Base-by-base conservation (phyloP, 2,888 invertebrate genomes). In the Pecten maximus region DNA sequence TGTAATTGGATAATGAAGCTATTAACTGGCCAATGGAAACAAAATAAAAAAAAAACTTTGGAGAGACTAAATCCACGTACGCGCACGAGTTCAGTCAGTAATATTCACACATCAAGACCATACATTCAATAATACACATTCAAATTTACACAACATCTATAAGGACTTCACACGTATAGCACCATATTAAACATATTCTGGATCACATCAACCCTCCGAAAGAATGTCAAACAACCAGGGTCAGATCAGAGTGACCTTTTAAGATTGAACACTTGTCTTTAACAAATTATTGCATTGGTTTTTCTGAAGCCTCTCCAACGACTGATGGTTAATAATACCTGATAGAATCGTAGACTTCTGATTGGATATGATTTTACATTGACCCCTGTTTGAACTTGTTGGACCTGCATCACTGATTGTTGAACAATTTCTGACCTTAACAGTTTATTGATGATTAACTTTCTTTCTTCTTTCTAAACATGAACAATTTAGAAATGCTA, bases 161-260 rank as follows among this genome's bases (percentile, higher is more conserved):
- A 74, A 74, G 74, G 74, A 74, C 28, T 74, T 74, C 0, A 74
- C 74, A 35, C n/a, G n/a, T 60, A 60, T 74, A 74, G 74, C 74
- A 74, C 74, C 74, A 74, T 28, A 35, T 35, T 74, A 74, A 2
- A 74, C 35, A 74, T 15, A 35, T 35, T 35, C 28, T 6, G 15
- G 2, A 35, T 28, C 35, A 74, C 74, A 74, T 74, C 15, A 74
- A 3, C 16, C 35, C 35, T 28, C 35, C 10, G 74, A 28, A n/a
- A 28, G 28, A 28, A 35, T 74, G 23, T 74, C 12, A 28, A 28
- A 74, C 15, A 35, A 35, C 28, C 74, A 60, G 28, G 15, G n/a
- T 8, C 0, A 35, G 74, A 74, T 15, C 74, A 74, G 8, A 2
- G 23, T 60, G n/a, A 60, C n/a, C n/a, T 60, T 8, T 0, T 60